Base-by-base conservation (phyloP, 2,888 invertebrate genomes). In the Polymixis flavicincta region DNA sequence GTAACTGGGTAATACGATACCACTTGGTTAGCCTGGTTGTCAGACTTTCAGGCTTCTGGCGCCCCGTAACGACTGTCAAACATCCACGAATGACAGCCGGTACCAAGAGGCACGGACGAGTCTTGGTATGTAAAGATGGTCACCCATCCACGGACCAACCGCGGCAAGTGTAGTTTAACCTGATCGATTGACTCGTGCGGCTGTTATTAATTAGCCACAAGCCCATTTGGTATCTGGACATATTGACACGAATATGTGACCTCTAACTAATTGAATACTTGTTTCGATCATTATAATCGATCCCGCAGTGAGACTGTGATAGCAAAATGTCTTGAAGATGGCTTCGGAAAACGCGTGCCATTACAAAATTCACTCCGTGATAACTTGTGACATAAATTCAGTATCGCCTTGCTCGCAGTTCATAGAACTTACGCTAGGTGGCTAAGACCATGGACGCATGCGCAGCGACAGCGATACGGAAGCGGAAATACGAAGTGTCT, bases 341-440 rank as follows among this genome's bases (percentile, higher is more conserved):
- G 81, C 90, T 91, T 93, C 94, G 94, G 94, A 93, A 93, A 94
- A 89, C 92, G 90, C 86, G 90, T 92, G 92, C 92, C 91, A 92
- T 94, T 93, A 95, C 94, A 94, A 94, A 95, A 94, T 93, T 93
- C 91, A 93, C 91, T 93, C 88, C 86, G 80, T 86, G 92, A 95
- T 95, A 95, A 94, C 91, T 89, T 89, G 89, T 94, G 96, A 95
- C 96, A 95, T 93, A 93, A 94, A 95, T 95, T 92, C 91, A 90
- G 89, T 95, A 95, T 95, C 94, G 89, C 84, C 86, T 88, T 86
- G 88, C 86, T 84, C 87, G 89, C 92, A 94, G 95, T 95, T 95
- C 95, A 94, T 93, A 93, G 95, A 95, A 95, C 95, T 94, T 93
- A 90, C 90, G 90, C 90, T 92, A 90, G 90, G 91, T 77, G 74